A percentile compares a stretch with the other conserved stretches of the same genome.
phyloP scores from a whole-genome alignment of 2,888 invertebrate species.

The Bombylius major region DNA sequence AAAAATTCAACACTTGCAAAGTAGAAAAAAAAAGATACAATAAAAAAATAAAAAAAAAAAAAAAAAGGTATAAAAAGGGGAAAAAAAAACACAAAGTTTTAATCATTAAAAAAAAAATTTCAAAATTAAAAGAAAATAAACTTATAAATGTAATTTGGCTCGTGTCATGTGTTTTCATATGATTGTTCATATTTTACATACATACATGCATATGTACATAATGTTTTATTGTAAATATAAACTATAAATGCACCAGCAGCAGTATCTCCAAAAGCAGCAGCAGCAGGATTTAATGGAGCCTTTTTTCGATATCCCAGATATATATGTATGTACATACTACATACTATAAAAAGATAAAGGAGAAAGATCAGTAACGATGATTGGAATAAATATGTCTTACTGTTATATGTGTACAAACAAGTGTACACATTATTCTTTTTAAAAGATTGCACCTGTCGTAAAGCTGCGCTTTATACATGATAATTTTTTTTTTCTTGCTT shows the following conservation, averaged over 20 bases:
- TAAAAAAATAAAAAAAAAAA: too few relatives aligned
- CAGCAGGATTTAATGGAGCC: not conserved
- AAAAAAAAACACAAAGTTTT: too few relatives aligned
- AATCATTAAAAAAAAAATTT: not conserved
- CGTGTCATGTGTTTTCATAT: not conserved
- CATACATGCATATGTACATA: not conserved
- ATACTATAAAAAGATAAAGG: too few relatives aligned
- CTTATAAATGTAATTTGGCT: not conserved
- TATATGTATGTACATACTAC: too few relatives aligned
- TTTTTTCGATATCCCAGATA: not conserved
- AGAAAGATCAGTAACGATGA: not conserved
- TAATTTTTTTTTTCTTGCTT: too few relatives aligned
- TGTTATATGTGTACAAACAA: not conserved
- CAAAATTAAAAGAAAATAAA: not conserved
- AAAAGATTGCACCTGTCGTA: constrained; percentile 10
- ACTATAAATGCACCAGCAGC: not conserved
- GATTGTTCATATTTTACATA: not conserved
- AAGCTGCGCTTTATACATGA: constrained; percentile 10
- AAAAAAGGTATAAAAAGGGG: too few relatives aligned
- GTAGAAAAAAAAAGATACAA: too few relatives aligned
- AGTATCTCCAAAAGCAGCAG: not conserved
- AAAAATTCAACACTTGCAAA: too few relatives aligned
- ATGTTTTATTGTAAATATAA: not conserved
- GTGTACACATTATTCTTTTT: not conserved
- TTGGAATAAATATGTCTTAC: not conserved